Conservation (phyloP, 2,797 vertebrate genomes). For the Myotis findleyi region DNA sequence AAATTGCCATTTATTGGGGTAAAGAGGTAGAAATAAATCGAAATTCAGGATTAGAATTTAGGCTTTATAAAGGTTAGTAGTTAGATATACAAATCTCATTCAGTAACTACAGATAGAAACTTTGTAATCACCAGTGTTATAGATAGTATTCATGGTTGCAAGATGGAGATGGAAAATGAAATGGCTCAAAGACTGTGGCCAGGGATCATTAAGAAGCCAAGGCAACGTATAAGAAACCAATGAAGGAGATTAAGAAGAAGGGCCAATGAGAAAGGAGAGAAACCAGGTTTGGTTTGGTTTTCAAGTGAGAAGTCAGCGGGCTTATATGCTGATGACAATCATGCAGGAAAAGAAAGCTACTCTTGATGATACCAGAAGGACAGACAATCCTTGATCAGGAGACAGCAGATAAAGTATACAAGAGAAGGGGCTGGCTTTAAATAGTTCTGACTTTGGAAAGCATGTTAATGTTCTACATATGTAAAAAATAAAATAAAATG, state of each 20-base stretch:
- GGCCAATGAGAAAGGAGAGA: not conserved
- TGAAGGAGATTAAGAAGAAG: not conserved
- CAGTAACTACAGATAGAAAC: not conserved
- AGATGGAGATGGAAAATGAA: not conserved
- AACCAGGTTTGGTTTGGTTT: not conserved
- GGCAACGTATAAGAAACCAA: not conserved
- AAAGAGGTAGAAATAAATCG: not conserved
- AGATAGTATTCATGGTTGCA: not conserved
- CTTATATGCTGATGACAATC: not conserved
- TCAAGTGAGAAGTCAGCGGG: not conserved
- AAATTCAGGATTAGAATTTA: not conserved
- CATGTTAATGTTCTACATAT: not conserved
- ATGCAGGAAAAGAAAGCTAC: not conserved
- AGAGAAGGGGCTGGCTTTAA: not conserved
- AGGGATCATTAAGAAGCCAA: not conserved
- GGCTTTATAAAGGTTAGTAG: not conserved
- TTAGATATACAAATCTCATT: not conserved
- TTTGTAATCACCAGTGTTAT: not conserved
- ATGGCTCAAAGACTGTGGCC: not conserved
- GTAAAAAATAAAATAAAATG: slow-evolving; percentile 11
- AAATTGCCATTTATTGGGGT: not conserved
- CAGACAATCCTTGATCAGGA: not conserved
- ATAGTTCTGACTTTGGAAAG: not conserved
- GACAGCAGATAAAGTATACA: not conserved
- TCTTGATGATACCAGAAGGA: not conserved